These are phyloP conservation scores for Linyphia triangularis DNA, from an alignment of 2,888 invertebrate genomes.

Conservation along the genomic window DNA sequence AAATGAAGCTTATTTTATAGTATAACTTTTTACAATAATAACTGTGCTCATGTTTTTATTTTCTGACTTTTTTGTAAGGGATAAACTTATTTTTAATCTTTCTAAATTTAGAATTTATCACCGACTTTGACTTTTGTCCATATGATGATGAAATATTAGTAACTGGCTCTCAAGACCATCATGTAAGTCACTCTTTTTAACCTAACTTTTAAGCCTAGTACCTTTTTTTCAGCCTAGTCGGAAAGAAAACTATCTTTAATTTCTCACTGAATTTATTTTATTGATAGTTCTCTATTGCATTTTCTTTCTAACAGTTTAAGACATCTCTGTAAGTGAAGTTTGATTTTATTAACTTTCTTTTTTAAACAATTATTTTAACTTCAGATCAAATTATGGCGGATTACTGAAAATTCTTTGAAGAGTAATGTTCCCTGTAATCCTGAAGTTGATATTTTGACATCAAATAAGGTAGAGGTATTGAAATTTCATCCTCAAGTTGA, in stretches of 20 bases:
- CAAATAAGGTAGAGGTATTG: conserved; percentile 91
- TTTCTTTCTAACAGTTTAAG: no score
- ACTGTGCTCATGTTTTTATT: background rate
- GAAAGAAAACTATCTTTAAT: no score
- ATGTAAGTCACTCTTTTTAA: no score
- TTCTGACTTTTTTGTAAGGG: background rate
- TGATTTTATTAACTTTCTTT: no score
- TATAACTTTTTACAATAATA: background rate
- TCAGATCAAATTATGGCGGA: conserved; percentile 93
- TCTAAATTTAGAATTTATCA: conserved; percentile 89
- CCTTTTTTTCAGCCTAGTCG: no score
- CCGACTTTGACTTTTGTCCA: conserved; percentile 96
- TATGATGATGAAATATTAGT: conserved; percentile 95
- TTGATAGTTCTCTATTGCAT: no score
- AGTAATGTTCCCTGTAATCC: conserved; percentile 86
- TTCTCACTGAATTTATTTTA: no score
- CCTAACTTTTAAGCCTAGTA: no score
- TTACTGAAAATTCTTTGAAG: conserved; percentile 89
- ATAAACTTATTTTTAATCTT: background rate
- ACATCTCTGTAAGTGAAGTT: no score
- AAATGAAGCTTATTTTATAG: background rate
- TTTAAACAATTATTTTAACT: background rate
- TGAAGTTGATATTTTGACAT: conserved; percentile 89
- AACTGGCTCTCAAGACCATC: conserved; percentile 85
- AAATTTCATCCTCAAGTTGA: conserved; percentile 95